These are phyloP conservation scores for Festucalex cinctus DNA, from an alignment of 2,113 vertebrate genomes.

Conservation along the genomic window DNA sequence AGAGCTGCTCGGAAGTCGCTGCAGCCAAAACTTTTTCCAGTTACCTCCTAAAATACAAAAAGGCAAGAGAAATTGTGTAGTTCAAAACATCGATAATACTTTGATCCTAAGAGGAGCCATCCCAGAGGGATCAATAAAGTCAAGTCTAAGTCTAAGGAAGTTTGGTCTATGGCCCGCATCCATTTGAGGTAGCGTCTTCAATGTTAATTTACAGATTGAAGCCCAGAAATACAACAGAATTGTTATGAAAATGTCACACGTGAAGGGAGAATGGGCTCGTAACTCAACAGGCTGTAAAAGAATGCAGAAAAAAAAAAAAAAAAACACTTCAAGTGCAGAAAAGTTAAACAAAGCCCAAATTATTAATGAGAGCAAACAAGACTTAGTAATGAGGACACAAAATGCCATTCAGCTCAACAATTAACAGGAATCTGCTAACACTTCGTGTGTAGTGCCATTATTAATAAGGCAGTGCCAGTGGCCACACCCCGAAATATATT, in stretches of 20 bases:
- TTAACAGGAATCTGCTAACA: constrained; percentile 59
- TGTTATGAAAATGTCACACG: too few species aligned
- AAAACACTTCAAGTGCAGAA: background rate
- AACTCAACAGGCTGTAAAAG: background rate
- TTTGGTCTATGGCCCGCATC: constrained; percentile 1
- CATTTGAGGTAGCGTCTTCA: too few species aligned
- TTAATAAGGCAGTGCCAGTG: background rate
- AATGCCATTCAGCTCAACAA: constrained; percentile 55
- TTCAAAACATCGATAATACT: background rate
- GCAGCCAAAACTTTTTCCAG: constrained; percentile 83
- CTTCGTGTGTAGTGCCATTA: constrained; percentile 38
- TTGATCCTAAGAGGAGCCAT: too few species aligned
- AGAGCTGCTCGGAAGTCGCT: constrained; percentile 85
- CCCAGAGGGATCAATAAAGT: too few species aligned
- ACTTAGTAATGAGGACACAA: constrained; percentile 59
- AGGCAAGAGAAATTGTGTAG: background rate
- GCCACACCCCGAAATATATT: too few species aligned
- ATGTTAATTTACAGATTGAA: too few species aligned
- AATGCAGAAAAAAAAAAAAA: background rate
- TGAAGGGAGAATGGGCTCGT: too few species aligned
- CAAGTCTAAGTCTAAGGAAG: too few species aligned
- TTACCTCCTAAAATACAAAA: constrained; percentile 77
- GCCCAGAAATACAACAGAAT: too few species aligned
- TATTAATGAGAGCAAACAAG: constrained; percentile 19
- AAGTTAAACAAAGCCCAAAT: constrained; percentile 25